phyloP scores from a whole-genome alignment of 1,140 invertebrate species.

The Drosophila nebulosa region DNA sequence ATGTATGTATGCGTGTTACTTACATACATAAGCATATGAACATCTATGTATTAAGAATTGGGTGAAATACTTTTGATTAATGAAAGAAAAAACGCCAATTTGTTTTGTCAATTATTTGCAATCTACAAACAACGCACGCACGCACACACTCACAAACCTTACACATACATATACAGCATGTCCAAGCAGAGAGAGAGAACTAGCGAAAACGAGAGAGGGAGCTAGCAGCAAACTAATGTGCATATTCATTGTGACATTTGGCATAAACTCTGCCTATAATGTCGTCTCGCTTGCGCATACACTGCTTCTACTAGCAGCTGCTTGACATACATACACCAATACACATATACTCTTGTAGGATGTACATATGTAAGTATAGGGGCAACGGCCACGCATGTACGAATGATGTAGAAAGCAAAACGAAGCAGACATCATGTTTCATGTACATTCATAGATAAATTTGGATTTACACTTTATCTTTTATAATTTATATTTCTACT shows the following conservation, averaged over 20 bases:
- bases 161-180: slow-evolving; percentile 3
- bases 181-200: not conserved
- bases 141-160: not conserved
- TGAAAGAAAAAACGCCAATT: not conserved
- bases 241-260: not conserved
- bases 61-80: not conserved
- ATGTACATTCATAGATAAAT: not conserved
- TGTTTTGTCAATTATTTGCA: not conserved
- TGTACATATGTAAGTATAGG: not conserved
- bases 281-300: not conserved
- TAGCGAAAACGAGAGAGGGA: not conserved
- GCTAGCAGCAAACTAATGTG: not conserved
- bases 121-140: not conserved
- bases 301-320: not conserved
- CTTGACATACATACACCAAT: not conserved
- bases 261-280: not conserved
- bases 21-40: not conserved
- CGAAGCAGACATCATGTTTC: not conserved
- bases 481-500: not conserved
- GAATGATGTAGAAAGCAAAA: not conserved
- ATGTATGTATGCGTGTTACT: not conserved
- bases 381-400: not conserved
- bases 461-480: not conserved
- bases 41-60: not conserved
- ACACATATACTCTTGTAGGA: not conserved